Evolutionary conservation across 2,113 vertebrate genomes (phyloP), one percentile per base, ranked within the genome.

Genomic region (Jaculus jaculus): DNA sequence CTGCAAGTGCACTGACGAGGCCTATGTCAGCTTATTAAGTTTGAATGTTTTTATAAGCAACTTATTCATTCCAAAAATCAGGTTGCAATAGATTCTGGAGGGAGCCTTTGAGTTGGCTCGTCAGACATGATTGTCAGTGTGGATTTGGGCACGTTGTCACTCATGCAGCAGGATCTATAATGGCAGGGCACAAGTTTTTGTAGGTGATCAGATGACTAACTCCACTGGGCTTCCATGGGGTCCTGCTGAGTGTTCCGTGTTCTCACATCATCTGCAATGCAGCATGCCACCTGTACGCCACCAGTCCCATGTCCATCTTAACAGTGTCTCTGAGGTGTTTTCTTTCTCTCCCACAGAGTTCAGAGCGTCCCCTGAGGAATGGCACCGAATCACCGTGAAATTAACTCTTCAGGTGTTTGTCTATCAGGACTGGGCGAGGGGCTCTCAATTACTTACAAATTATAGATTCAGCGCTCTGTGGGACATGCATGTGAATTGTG

Each of bases 1-100:
- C 63, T 0, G 16, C 32, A 80, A 65, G 66, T 1, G 0, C 85
- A 95, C 71, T 87, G 90, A 92, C 91, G 82, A 95, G 42, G 92
- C 92, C 80, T 79, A 68, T 26, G 30, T 82, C 93, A 95, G 89
- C 74, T 90, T 85, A 93, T 89, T 77, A 93, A 61, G 84, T 83
- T 93, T 60, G 84, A 63, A 77, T 91, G 82, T 96, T 92, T 92
- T 93, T 81, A 89, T 94, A 88, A 96, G 65, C 87, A 84, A 88
- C 83, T 90, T 90, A 75, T 95, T 83, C 69, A 90, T 95, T 93
- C 74, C 71, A 72, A 72, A 96, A 94, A 95, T 93, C 74, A 88
- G 71, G 65, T 86, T 92, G 79, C 68, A 80, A 93, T 77, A 80
- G 66, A 92, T 87, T 93, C 90, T 8, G 34, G 75, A 90, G 69